phyloP scores from a whole-genome alignment of 1,140 invertebrate genomes.

The Formica exsecta region DNA sequence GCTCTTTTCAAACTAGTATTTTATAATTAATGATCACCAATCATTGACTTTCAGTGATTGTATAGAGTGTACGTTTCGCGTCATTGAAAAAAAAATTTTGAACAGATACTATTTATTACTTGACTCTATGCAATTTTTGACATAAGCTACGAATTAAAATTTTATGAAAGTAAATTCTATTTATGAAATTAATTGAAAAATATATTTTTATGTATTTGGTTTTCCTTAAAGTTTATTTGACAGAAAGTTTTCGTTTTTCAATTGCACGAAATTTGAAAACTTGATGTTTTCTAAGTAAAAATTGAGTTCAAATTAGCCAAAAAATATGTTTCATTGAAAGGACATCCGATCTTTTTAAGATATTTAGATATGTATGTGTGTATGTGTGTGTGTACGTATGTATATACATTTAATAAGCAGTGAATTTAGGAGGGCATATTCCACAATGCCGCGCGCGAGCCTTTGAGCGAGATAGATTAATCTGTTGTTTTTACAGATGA shows the following conservation, averaged over 20 bases:
- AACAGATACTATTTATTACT: too few relatives aligned
- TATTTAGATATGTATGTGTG: slow-evolving; percentile 55
- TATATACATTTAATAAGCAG: slow-evolving; percentile 79
- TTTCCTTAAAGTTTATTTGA: neutral
- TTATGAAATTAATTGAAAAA: neutral
- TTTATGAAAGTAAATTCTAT: too few relatives aligned
- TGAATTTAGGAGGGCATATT: slow-evolving; percentile 77
- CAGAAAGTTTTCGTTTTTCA: neutral
- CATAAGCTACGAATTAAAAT: neutral
- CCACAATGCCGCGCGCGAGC: slow-evolving; percentile 48
- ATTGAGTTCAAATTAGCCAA: neutral
- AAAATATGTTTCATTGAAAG: slow-evolving; percentile 47
- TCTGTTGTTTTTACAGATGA: slow-evolving; percentile 7
- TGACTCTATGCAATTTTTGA: too few relatives aligned
- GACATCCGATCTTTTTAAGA: slow-evolving; percentile 22
- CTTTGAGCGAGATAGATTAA: slow-evolving; percentile 17
- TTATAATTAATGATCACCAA: too few relatives aligned
- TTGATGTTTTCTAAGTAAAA: neutral
- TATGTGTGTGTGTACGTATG: slow-evolving; percentile 65
- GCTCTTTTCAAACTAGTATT: too few relatives aligned
- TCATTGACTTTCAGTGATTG: too few relatives aligned
- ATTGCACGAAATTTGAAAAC: neutral
- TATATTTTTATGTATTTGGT: neutral
- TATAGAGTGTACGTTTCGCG: too few relatives aligned
- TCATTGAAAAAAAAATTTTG: too few relatives aligned